phyloP scores from a whole-genome alignment of 2,113 vertebrate genomes.

The Sceloporus tristichus region DNA sequence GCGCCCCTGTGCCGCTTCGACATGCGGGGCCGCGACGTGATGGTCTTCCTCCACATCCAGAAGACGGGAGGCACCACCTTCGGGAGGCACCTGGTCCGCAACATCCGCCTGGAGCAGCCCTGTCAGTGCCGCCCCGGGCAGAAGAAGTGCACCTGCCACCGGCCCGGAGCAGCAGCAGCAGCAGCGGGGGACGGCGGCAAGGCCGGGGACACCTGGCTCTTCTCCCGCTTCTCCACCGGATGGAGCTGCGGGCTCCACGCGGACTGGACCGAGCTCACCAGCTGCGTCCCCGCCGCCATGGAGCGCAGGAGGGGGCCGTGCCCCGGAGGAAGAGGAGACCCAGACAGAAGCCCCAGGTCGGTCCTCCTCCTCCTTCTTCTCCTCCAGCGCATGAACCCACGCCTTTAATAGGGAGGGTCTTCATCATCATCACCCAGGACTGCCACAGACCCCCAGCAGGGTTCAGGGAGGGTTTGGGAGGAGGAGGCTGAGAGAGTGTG shows the following conservation, averaged over 20 bases:
- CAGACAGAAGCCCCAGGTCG: no score
- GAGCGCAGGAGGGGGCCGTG: slow-evolving; percentile 66
- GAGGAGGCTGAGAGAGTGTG: not conserved
- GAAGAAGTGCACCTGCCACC: slow-evolving; percentile 97
- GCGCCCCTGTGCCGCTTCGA: slow-evolving; percentile 85
- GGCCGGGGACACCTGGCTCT: slow-evolving; percentile 92
- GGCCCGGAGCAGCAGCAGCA: slow-evolving; percentile 70
- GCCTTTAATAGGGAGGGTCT: no score
- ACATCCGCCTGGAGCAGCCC: slow-evolving; percentile 95
- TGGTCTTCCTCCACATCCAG: slow-evolving; percentile 98
- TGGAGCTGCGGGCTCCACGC: slow-evolving; percentile 95
- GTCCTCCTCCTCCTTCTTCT: no score
- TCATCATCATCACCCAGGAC: no score
- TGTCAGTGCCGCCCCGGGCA: slow-evolving; percentile 94
- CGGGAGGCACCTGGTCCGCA: slow-evolving; percentile 95
- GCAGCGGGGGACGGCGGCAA: slow-evolving; percentile 65
- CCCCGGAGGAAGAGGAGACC: no score
- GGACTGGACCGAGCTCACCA: slow-evolving; percentile 94
- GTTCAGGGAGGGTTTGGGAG: slow-evolving; percentile 25
- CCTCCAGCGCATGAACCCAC: no score
- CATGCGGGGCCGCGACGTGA: slow-evolving; percentile 93
- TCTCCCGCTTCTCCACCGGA: slow-evolving; percentile 93
- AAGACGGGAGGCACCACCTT: slow-evolving; percentile 98
- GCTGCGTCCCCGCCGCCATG: slow-evolving; percentile 94
- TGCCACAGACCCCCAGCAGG: no score